phyloP scores from a whole-genome alignment of 2,888 invertebrate genomes.

The Conops quadrifasciatus region DNA sequence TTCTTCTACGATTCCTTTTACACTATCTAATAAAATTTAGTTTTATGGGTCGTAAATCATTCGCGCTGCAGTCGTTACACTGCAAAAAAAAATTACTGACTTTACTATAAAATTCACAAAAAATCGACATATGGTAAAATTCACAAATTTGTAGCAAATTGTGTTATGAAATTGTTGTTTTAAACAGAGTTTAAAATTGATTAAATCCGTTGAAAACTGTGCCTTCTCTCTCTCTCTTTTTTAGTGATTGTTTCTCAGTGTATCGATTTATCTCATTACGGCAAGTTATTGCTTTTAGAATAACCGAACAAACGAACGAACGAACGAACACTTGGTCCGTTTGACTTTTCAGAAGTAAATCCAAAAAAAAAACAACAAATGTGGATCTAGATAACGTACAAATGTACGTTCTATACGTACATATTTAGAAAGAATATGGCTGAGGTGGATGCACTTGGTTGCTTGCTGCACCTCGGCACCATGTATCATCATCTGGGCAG shows the following conservation, averaged over 20 bases:
- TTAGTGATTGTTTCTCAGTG: not conserved
- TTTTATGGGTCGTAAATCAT: slow-evolving; percentile 15
- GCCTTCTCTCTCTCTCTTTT: not conserved
- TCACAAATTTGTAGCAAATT: not conserved
- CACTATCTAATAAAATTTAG: slow-evolving; percentile 12
- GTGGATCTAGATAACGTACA: not conserved
- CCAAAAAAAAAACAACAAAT: not conserved
- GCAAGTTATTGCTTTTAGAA: not conserved
- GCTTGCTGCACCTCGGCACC: no score
- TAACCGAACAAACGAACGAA: no score
- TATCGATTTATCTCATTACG: not conserved
- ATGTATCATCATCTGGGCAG: no score
- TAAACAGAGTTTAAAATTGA: not conserved
- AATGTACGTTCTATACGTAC: no score
- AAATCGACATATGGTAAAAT: not conserved
- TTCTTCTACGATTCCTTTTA: not conserved
- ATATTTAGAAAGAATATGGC: no score
- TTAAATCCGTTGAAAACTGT: no score
- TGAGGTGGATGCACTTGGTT: no score
- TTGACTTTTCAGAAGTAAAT: not conserved
- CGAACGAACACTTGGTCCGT: not conserved
- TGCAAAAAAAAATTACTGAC: not conserved
- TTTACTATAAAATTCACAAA: not conserved
- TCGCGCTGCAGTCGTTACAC: not conserved
- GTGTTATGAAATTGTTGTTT: not conserved